phyloP scores from a whole-genome alignment of 2,113 vertebrate species.

The Synchiropus splendidus region DNA sequence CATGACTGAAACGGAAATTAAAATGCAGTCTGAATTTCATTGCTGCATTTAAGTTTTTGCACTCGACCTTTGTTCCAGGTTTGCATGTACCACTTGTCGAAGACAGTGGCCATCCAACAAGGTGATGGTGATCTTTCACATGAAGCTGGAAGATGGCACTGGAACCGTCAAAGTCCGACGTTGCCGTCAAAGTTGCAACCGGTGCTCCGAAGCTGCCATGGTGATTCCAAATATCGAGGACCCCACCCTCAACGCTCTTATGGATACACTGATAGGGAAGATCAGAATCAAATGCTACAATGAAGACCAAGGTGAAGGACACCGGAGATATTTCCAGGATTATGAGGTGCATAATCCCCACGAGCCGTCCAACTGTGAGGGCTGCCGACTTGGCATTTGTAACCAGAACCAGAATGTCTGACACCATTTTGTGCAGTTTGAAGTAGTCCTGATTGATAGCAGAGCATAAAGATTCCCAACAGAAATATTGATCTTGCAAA shows the following conservation, averaged over 20 bases:
- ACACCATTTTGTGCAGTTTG: too few relatives aligned
- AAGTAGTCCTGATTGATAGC: too few relatives aligned
- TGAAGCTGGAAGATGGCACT: background rate
- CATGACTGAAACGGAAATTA: too few relatives aligned
- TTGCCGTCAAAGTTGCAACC: constrained; percentile 66
- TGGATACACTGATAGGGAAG: constrained; percentile 71
- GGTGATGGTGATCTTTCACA: constrained; percentile 62
- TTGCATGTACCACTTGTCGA: constrained; percentile 65
- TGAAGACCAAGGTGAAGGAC: constrained; percentile 2
- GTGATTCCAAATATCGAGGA: constrained; percentile 50
- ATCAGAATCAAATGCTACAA: constrained; percentile 70
- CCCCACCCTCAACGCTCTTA: constrained; percentile 60
- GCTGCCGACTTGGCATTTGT: background rate
- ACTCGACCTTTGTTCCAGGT: too few relatives aligned
- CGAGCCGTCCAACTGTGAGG: constrained; percentile 9
- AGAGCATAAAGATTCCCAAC: too few relatives aligned
- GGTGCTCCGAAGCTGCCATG: constrained; percentile 17
- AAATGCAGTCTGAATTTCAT: too few relatives aligned
- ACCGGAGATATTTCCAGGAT: rapidly evolving
- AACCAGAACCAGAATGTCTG: background rate
- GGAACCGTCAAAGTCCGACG: constrained; percentile 47
- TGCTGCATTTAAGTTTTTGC: too few relatives aligned
- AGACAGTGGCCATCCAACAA: constrained; percentile 64
- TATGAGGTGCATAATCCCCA: constrained; percentile 52
- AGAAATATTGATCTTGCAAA: too few relatives aligned